Evolutionary conservation across 2,888 invertebrate genomes (phyloP).

Genomic region (Pogonocherus hispidulus): DNA sequence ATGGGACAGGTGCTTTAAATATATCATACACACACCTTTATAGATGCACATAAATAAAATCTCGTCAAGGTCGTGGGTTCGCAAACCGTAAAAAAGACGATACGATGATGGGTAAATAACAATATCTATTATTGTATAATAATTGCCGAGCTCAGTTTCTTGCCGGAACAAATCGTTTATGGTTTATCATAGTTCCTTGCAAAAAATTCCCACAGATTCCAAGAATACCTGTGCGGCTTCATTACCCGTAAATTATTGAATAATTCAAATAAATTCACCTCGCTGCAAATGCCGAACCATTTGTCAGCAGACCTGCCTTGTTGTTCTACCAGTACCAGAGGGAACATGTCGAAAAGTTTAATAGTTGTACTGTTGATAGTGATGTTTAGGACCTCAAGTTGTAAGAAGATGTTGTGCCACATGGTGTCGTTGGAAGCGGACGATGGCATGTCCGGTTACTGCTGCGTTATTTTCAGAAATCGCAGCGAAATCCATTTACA

Average conservation of each 20-base stretch:
- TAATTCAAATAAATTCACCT: slow-evolving; percentile 12
- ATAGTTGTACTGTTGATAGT: background rate
- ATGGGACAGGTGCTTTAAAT: background rate
- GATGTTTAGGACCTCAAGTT: background rate
- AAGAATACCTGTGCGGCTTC: background rate
- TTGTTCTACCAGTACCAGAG: background rate
- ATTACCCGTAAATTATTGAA: slow-evolving; percentile 1
- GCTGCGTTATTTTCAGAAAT: slow-evolving; percentile 20
- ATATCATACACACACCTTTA: background rate
- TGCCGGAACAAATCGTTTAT: slow-evolving; percentile 26
- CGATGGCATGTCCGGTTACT: slow-evolving; percentile 10
- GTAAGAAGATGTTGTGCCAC: background rate
- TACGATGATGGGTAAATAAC: background rate
- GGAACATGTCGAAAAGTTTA: background rate
- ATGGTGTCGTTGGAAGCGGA: slow-evolving; percentile 21
- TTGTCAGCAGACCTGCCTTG: background rate
- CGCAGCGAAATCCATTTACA: background rate
- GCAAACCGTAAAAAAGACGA: slow-evolving; percentile 12
- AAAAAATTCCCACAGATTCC: slow-evolving; percentile 24
- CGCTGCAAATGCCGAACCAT: background rate
- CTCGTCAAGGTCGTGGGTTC: slow-evolving; percentile 11
- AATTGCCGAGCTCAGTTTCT: slow-evolving; percentile 9
- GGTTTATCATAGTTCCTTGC: slow-evolving; percentile 11
- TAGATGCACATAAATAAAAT: slow-evolving; percentile 10
- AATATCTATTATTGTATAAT: slow-evolving; percentile 21